These are phyloP conservation scores for Branchellion lobata DNA, from an alignment of 2,888 invertebrate genomes.

Conservation along the genomic window DNA sequence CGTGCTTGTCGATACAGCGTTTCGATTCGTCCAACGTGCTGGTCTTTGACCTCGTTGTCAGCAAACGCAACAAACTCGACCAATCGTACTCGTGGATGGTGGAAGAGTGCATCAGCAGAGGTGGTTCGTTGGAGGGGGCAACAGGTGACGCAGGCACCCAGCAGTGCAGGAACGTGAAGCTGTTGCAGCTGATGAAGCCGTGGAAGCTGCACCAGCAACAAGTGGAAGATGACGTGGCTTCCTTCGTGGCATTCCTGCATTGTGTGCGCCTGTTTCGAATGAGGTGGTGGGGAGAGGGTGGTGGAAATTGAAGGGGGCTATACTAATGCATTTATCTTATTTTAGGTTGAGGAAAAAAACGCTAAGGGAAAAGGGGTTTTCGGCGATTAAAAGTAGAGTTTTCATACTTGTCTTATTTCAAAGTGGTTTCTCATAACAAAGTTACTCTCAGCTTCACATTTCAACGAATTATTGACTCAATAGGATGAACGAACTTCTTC, in stretches of 20 bases:
- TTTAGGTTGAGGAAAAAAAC: no score
- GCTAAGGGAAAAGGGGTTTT: no score
- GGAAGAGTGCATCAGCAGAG: neutral
- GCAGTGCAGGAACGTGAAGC: neutral
- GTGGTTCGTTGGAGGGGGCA: neutral
- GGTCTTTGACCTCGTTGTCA: neutral
- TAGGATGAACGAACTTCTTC: no score
- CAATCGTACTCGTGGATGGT: neutral
- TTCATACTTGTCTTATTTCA: neutral
- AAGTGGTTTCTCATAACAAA: neutral
- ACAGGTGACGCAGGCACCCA: neutral
- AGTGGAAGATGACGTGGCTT: neutral
- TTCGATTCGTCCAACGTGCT: neutral
- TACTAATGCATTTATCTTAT: no score
- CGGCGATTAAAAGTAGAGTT: no score
- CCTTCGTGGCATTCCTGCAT: neutral
- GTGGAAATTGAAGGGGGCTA: no score
- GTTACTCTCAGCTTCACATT: no score
- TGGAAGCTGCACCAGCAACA: neutral
- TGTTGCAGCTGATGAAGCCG: neutral
- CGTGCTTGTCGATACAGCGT: neutral
- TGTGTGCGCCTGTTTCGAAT: constrained; percentile 2
- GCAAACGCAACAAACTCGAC: neutral
- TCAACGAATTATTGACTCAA: no score
- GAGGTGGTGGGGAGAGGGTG: no score